Evolutionary conservation across 2,888 invertebrate genomes (phyloP).

Genomic region (Ophion costatus): DNA sequence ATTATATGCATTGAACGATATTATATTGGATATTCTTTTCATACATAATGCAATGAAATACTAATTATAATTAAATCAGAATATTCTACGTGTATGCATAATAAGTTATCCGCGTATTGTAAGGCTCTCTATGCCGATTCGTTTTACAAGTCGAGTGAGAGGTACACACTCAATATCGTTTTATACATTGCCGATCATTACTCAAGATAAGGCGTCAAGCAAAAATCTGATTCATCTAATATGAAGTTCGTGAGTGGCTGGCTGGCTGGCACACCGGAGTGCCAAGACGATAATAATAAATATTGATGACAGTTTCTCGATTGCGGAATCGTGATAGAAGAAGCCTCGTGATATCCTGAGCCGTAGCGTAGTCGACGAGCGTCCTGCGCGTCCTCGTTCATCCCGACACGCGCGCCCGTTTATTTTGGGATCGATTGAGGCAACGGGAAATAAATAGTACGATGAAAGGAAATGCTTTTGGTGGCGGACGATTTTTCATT

Average conservation of each 20-base stretch:
- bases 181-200: slow-evolving; percentile 54
- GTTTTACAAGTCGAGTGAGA: slow-evolving; percentile 40
- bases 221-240: slow-evolving; percentile 63
- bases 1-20: too few species aligned
- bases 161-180: slow-evolving; percentile 23
- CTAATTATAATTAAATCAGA: slow-evolving; percentile 30
- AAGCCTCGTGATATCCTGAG: slow-evolving; percentile 21
- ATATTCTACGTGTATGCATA: slow-evolving; percentile 41
- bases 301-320: slow-evolving; percentile 59
- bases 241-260: slow-evolving; percentile 31
- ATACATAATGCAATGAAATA: not conserved
- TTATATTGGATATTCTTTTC: not conserved
- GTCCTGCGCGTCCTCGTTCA: slow-evolving; percentile 40
- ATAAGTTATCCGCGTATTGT: slow-evolving; percentile 51
- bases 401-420: slow-evolving; percentile 20
- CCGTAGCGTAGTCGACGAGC: slow-evolving; percentile 5
- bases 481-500: not conserved
- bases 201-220: slow-evolving; percentile 53
- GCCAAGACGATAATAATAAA: slow-evolving; percentile 53
- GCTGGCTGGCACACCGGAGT: slow-evolving; percentile 5
- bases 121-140: slow-evolving; percentile 28
- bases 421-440: not conserved
- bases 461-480: not conserved
- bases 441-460: not conserved
- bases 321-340: slow-evolving; percentile 40